Evolutionary conservation across 2,797 vertebrate species (phyloP).

Genomic region (Xenopus petersii): DNA sequence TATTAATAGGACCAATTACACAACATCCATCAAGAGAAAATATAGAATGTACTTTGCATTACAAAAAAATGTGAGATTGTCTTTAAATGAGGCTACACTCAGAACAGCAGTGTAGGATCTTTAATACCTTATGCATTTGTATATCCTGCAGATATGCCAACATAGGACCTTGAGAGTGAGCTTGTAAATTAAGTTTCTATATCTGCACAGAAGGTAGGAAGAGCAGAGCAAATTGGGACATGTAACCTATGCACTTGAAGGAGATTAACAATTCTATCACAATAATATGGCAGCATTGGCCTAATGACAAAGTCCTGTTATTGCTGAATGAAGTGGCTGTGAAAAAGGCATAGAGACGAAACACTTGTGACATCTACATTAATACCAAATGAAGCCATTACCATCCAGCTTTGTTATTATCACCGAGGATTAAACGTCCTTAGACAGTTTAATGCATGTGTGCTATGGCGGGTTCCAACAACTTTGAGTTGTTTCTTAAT

Average conservation of each 20-base stretch:
- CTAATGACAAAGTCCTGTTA: conserved; percentile 45
- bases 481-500: conserved; percentile 28
- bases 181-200: conserved; percentile 13
- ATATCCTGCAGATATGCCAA: neutral
- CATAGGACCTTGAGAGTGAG: conserved; percentile 9
- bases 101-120: neutral
- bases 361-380: conserved; percentile 46
- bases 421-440: conserved; percentile 42
- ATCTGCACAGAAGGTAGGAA: conserved; percentile 11
- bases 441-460: conserved; percentile 46
- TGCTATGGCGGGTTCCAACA: neutral
- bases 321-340: conserved; percentile 38
- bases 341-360: conserved; percentile 23
- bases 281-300: conserved; percentile 29
- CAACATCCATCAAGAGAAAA: no score
- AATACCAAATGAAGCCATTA: conserved; percentile 46
- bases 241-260: conserved; percentile 43
- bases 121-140: conserved; percentile 6
- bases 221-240: conserved; percentile 18
- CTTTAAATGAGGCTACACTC: neutral
- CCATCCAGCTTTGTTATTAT: conserved; percentile 43
- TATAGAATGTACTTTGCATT: neutral
- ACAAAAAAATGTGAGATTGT: neutral
- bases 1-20: neutral
- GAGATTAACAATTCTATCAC: conserved; percentile 36